Conservation (phyloP, 2,888 invertebrate species). For the Subacronicta megacephala region DNA sequence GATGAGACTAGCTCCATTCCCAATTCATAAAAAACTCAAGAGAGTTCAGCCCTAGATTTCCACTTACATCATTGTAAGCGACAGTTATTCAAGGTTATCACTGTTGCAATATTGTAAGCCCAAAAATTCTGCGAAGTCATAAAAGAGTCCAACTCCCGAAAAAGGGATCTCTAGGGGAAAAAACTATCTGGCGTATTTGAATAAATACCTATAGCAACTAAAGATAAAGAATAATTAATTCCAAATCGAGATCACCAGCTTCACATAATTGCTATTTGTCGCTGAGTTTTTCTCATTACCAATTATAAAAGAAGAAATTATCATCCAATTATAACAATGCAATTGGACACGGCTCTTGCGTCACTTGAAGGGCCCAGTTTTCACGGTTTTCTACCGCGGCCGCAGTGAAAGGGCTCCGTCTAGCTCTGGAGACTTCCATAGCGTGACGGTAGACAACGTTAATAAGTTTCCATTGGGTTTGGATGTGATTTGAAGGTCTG, state of each 20-base stretch:
- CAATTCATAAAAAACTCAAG: no score
- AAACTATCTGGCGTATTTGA: no score
- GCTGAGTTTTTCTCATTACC: conserved; percentile 41
- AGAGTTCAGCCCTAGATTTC: no score
- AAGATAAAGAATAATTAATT: conserved; percentile 23
- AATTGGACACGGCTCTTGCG: conserved; percentile 44
- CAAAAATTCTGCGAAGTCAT: no score
- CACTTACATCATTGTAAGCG: no score
- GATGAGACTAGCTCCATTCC: no score
- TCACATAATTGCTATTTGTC: conserved; percentile 16
- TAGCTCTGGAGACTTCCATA: conserved; percentile 67
- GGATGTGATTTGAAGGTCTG: conserved; percentile 4
- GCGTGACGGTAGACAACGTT: conserved; percentile 13
- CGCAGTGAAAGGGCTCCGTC: conserved; percentile 73
- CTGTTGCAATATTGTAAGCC: no score
- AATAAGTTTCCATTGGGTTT: conserved; percentile 12
- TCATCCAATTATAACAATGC: conserved; percentile 31
- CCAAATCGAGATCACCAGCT: conserved; percentile 25
- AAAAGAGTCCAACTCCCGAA: no score
- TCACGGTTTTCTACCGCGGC: conserved; percentile 69
- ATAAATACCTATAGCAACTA: conserved; percentile 7
- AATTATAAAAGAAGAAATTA: conserved; percentile 35
- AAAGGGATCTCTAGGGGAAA: no score
- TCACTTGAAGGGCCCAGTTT: conserved; percentile 59
- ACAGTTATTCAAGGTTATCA: no score